Percentiles rank a stretch among this genome's conserved stretches.
Evolutionary conservation across 1,140 invertebrate genomes (phyloP).

Genomic region (Delia radicum): DNA sequence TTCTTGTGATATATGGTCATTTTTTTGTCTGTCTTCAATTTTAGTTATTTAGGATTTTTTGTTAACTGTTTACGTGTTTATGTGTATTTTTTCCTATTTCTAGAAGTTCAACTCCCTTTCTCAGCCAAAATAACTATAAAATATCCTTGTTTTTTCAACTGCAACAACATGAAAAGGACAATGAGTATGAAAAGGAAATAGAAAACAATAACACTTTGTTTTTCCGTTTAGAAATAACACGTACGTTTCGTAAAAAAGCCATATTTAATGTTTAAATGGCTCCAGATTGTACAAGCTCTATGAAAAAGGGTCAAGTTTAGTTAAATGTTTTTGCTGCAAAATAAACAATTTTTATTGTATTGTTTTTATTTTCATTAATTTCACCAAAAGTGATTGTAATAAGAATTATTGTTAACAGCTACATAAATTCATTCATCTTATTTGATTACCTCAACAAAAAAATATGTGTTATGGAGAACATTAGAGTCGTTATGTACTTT

Average conservation of each 20-base stretch:
- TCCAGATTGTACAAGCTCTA: background rate
- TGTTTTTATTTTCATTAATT: background rate
- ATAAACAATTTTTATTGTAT: background rate
- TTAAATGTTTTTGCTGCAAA: background rate
- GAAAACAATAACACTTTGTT: background rate
- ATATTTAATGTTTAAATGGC: background rate
- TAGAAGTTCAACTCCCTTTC: background rate
- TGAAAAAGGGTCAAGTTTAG: background rate
- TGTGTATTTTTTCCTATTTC: background rate
- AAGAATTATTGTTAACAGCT: background rate
- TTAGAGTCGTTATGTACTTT: background rate
- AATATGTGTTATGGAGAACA: background rate
- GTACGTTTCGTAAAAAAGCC: background rate
- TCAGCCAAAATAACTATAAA: background rate
- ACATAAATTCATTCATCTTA: background rate
- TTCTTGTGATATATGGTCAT: background rate
- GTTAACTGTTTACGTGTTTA: constrained; percentile 4
- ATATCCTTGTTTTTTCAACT: background rate
- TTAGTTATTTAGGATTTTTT: background rate
- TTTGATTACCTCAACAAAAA: background rate
- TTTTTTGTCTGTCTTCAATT: background rate
- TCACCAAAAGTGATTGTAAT: background rate
- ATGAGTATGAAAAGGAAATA: background rate
- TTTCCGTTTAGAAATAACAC: background rate
- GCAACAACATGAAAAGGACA: background rate